Conservation (phyloP, 2,888 invertebrate genomes). For the Noctua comes region DNA sequence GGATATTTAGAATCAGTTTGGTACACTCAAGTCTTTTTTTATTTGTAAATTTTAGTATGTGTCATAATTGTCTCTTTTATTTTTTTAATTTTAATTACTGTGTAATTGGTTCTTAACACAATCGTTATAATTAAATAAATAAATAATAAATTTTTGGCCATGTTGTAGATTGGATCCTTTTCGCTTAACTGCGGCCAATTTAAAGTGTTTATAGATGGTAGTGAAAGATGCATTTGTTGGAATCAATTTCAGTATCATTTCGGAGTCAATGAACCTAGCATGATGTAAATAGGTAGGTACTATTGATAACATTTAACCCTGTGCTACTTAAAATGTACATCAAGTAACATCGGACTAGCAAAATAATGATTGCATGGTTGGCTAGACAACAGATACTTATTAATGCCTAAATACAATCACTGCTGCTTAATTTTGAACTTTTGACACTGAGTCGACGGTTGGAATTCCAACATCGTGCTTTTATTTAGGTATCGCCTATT, state of each 20-base stretch:
- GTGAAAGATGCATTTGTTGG: background rate
- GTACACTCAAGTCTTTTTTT: no score
- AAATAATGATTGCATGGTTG: background rate
- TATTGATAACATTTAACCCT: slow-evolving; percentile 7
- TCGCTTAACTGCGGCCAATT: no score
- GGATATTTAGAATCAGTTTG: no score
- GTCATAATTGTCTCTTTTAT: no score
- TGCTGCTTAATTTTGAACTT: background rate
- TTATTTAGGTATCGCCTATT: background rate
- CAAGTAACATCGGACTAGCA: background rate
- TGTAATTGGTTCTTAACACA: no score
- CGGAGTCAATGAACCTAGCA: background rate
- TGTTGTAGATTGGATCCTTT: no score
- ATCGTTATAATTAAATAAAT: no score
- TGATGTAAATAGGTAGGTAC: background rate
- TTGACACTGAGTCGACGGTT: background rate
- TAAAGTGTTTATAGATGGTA: background rate
- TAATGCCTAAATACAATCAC: background rate
- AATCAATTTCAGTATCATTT: background rate
- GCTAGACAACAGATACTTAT: background rate
- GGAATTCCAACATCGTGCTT: background rate
- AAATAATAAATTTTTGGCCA: no score
- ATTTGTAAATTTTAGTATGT: no score
- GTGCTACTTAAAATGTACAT: background rate
- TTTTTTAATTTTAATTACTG: no score